Evolutionary conservation across 2,797 vertebrate genomes (phyloP).

Genomic region (Sebastes trivittatus): DNA sequence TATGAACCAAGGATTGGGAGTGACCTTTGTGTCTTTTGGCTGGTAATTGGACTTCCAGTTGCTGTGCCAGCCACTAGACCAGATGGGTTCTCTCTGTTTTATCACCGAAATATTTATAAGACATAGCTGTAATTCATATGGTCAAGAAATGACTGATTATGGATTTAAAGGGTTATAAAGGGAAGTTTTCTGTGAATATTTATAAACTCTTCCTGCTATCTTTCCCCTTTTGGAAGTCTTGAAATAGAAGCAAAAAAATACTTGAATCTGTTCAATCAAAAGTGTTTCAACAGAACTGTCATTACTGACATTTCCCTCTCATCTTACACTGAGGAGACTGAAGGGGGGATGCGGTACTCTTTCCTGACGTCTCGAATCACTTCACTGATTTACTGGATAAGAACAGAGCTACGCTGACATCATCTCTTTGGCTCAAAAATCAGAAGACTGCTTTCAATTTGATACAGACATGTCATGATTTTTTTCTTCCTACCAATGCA

Average conservation of each 20-base stretch:
- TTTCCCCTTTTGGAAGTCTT: neutral
- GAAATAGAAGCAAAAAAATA: neutral
- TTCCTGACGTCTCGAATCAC: slow-evolving; percentile 18
- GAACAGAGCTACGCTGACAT: neutral
- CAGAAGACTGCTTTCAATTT: neutral
- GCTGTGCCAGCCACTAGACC: neutral
- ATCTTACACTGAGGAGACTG: slow-evolving; percentile 17
- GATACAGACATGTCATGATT: neutral
- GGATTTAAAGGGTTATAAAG: neutral
- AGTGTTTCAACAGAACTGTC: neutral
- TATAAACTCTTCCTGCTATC: neutral
- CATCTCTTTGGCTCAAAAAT: slow-evolving; percentile 18
- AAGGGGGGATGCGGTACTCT: neutral
- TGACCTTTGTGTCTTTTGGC: neutral
- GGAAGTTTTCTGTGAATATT: neutral
- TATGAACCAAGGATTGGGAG: neutral
- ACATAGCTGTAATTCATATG: neutral
- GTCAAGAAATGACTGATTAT: neutral
- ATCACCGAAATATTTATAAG: neutral
- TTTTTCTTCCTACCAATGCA: neutral
- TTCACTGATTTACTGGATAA: slow-evolving; percentile 19
- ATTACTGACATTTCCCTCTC: slow-evolving; percentile 25
- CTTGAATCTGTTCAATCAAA: neutral
- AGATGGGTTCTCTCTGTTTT: neutral
- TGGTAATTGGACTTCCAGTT: slow-evolving; percentile 6